Evolutionary conservation across 2,113 vertebrate species (phyloP), one percentile per base, ranked within the genome.

Genomic region (Eptesicus fuscus): DNA sequence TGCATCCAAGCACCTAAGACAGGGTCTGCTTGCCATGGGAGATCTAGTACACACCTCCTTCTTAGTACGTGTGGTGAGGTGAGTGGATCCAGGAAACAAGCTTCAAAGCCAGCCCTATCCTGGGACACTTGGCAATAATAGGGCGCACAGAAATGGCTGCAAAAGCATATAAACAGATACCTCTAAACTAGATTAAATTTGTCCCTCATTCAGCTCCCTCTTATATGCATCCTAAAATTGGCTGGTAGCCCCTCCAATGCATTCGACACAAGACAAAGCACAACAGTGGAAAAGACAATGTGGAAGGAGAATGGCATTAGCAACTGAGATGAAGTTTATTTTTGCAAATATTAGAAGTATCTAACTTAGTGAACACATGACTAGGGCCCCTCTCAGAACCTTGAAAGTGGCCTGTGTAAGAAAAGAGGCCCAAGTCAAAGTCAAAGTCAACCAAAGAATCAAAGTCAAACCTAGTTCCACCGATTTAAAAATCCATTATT

Each of bases 11-110:
- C 13, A 18, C 22, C 7, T 6, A n/a, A 11, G 35, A 25, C 12
- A 0, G 1, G 4, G 42, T 17, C 25, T 37, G 65, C 83, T 70
- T 63, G 32, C 9, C 80, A 7, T 18, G 7, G 14, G 8, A 73
- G 5, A 7, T 30, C 10, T 18, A 5, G 25, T 20, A 12, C 20
- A 3, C 2, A 32, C 7, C 6, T n/a, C 14, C 2, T 32, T 14
- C 5, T 47, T 35, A n/a, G 47, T 42, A 6, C 2, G 20, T 12
- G n/a, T 74, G 9, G 13, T 78, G 71, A 73, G 3, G 2, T 49
- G 37, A 91, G 0, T 9, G 11, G 3, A 25, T 28, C 44, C 51
- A 47, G 49, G 18, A 17, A 67, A n/a, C 7, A 10, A 2, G n/a
- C 37, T 74, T 73, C 10, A 0, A 51, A 71, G 59, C 16, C 67